Evolutionary conservation across 2,113 vertebrate species (phyloP).

Genomic region (Cavia porcellus): DNA sequence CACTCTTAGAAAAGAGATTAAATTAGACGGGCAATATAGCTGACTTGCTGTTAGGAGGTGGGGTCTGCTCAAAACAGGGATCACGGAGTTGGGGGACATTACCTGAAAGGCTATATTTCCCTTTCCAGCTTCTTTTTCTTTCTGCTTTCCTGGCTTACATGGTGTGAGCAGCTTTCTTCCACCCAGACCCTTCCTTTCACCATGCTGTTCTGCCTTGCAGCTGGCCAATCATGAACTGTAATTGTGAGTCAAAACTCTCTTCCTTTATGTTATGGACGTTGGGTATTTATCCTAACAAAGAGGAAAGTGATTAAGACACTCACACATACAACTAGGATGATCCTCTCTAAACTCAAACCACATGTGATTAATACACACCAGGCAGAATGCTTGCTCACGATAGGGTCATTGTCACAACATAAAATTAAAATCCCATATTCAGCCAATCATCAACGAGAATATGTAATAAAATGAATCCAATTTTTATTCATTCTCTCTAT

Average conservation of each 20-base stretch:
- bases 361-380: not conserved
- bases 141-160: not conserved
- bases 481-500: slow-evolving; percentile 16
- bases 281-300: not conserved
- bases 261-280: not conserved
- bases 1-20: not conserved
- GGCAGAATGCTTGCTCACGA: not conserved
- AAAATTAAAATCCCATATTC: not conserved
- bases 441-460: not conserved
- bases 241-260: not conserved
- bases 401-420: not conserved
- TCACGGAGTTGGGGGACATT: not conserved
- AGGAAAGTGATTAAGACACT: not conserved
- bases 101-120: not conserved
- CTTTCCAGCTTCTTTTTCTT: not conserved
- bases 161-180: not conserved
- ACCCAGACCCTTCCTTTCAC: not conserved
- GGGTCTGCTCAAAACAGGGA: not conserved
- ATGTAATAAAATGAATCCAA: not conserved
- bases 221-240: not conserved
- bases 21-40: not conserved
- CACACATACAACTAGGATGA: not conserved
- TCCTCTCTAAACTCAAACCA: slow-evolving; percentile 23
- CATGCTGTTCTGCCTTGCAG: not conserved
- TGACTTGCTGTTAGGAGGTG: not conserved